Evolutionary conservation across 2,888 invertebrate genomes (phyloP), one percentile per base, ranked within the genome.

Genomic region (Erpobdella octoculata): DNA sequence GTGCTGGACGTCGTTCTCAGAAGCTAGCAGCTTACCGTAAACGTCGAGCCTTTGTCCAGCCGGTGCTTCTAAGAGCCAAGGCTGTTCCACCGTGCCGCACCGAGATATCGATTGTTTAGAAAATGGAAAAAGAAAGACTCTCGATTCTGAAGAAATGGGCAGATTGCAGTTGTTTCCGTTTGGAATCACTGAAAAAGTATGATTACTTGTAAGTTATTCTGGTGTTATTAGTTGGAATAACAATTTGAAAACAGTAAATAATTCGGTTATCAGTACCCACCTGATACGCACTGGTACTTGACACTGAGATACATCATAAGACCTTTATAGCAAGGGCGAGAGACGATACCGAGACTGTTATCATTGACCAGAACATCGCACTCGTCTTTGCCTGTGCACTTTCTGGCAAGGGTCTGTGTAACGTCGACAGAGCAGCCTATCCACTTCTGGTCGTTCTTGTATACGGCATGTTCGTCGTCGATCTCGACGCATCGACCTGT

Each of bases 341-440:
- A n/a, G 15, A 59, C 61, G 9, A 28, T 36, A 15, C 31, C 37
- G 12, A 36, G 37, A 58, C 36, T 28, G 8, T 53, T 61, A 18
- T 70, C 70, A 18, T 36, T 58, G 0, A 70, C 33, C 6, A 36
- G 59, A 28, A 70, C 35, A 61, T 36, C 36, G 35, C 70, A 70
- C 38, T 35, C 61, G 2, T 25, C 15, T 21, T 33, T 58, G 36
- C 58, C 70, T 33, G 58, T 36, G 61, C 70, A 70, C 61, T 70
- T 70, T 15, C 36, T 4, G 15, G 36, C 36, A 2, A 70, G 25
- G 25, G 61, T 28, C 0, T 33, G 2, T 21, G 59, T 18, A 58
- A 70, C 70, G 53, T 70, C 70, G 15, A 36, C 70, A n/a, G 36
- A 61, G 15, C 70, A 70, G 9, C 61, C 70, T 25, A 70, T 37